phyloP scores from a whole-genome alignment of 2,797 vertebrate species.

The Sebastes miniatus region DNA sequence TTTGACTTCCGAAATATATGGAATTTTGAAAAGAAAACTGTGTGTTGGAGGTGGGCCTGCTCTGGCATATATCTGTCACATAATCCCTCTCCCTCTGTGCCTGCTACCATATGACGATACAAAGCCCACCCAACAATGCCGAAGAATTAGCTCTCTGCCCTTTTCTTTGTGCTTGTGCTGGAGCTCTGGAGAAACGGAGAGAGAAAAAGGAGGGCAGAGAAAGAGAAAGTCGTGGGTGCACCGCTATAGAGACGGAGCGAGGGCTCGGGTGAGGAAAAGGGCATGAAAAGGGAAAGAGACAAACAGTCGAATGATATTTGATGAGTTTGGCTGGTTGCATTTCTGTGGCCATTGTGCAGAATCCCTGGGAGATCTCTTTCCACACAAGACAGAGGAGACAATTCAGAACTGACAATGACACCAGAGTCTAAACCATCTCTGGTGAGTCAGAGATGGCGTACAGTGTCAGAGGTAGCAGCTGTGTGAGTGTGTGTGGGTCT shows the following conservation, averaged over 20 bases:
- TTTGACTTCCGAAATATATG: not conserved
- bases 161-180: constrained; percentile 60
- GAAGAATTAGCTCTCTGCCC: constrained; percentile 69
- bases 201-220: constrained; percentile 32
- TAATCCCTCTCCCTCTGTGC: constrained; percentile 70
- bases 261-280: constrained; percentile 24
- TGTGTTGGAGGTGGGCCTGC: constrained; percentile 19
- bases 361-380: constrained; percentile 46
- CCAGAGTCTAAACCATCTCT: constrained; percentile 38
- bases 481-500: constrained; percentile 25
- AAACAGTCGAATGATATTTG: constrained; percentile 45
- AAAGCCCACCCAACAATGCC: constrained; percentile 66
- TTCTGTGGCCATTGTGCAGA: constrained; percentile 48
- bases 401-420: constrained; percentile 57
- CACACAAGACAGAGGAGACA: constrained; percentile 47
- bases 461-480: constrained; percentile 38
- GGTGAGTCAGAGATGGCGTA: constrained; percentile 54
- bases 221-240: constrained; percentile 34
- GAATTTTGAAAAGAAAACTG: not conserved
- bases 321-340: constrained; percentile 46
- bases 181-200: constrained; percentile 45
- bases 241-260: not conserved
- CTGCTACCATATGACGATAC: constrained; percentile 62
- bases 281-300: constrained; percentile 18
- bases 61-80: constrained; percentile 47